Percentiles rank a stretch among this genome's conserved stretches.
Evolutionary conservation across 2,797 vertebrate genomes (phyloP).

Genomic region (Gambusia yucatana): DNA sequence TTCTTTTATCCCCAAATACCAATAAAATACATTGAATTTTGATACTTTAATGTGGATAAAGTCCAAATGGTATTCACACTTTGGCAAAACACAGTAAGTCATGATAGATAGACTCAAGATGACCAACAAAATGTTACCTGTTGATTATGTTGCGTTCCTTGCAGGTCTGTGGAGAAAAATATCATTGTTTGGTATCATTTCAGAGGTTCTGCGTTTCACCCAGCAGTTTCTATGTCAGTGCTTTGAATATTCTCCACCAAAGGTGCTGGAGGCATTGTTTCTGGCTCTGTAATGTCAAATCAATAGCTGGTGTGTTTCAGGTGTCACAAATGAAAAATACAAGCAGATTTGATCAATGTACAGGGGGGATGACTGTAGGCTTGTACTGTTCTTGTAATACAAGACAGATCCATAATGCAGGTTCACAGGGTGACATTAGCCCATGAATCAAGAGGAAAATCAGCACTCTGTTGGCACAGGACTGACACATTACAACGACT

Average conservation of each 20-base stretch:
- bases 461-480: constrained; percentile 29
- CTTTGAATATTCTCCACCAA: constrained; percentile 67
- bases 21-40: neutral
- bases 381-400: constrained; percentile 44
- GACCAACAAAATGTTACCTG: constrained; percentile 17
- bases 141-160: constrained; percentile 28
- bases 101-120: constrained; percentile 23
- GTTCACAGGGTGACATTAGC: constrained; percentile 41
- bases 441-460: constrained; percentile 44
- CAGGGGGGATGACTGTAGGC: constrained; percentile 63
- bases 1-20: neutral
- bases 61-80: neutral
- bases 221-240: constrained; percentile 45
- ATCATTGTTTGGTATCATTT: constrained; percentile 49
- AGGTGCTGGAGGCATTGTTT: constrained; percentile 52
- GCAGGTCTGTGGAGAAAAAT: constrained; percentile 45
- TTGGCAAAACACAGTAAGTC: neutral
- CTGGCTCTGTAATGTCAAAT: constrained; percentile 69
- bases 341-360: constrained; percentile 76
- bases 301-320: constrained; percentile 59
- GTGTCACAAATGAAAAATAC: constrained; percentile 76
- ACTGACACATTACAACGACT: constrained; percentile 41
- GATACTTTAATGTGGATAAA: neutral
- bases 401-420: constrained; percentile 53
- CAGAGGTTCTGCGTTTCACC: constrained; percentile 41